phyloP scores from a whole-genome alignment of 64 coral and sea anemone species.

The Dendronephthya gigantea region DNA sequence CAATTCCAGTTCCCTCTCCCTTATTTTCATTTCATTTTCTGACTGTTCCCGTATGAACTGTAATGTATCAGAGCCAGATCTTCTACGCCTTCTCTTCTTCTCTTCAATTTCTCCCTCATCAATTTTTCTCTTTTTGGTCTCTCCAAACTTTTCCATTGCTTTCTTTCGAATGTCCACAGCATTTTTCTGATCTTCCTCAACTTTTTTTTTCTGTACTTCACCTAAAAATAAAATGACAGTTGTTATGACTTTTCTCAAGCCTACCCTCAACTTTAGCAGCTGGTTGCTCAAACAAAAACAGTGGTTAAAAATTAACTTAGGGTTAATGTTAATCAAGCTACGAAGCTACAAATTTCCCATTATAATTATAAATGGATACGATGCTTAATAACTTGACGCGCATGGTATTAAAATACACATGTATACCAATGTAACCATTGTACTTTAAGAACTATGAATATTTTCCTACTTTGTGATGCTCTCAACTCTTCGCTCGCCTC shows the following conservation, averaged over 20 bases:
- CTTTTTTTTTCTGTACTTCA: constrained; percentile 25
- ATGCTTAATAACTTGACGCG: too few relatives aligned
- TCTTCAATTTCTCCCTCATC: neutral
- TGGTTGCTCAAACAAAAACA: too few relatives aligned
- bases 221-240: too few relatives aligned
- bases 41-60: neutral
- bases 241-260: too few relatives aligned
- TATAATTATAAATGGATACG: neutral
- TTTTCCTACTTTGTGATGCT: neutral
- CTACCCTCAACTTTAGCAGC: too few relatives aligned
- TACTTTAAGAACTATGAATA: neutral
- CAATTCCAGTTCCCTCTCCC: neutral
- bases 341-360: neutral
- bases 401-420: too few relatives aligned
- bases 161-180: constrained; percentile 28
- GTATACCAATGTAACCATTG: neutral
- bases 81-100: neutral
- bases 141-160: constrained; percentile 24
- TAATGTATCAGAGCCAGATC: neutral
- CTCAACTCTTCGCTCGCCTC: constrained; percentile 23
- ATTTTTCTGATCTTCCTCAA: constrained; percentile 7
- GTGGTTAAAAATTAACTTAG: neutral
- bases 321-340: neutral
- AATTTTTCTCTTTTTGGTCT: constrained; percentile 1
- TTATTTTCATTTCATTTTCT: neutral